Evolutionary conservation across 2,113 vertebrate species (phyloP).

Genomic region (Hyaena hyaena): DNA sequence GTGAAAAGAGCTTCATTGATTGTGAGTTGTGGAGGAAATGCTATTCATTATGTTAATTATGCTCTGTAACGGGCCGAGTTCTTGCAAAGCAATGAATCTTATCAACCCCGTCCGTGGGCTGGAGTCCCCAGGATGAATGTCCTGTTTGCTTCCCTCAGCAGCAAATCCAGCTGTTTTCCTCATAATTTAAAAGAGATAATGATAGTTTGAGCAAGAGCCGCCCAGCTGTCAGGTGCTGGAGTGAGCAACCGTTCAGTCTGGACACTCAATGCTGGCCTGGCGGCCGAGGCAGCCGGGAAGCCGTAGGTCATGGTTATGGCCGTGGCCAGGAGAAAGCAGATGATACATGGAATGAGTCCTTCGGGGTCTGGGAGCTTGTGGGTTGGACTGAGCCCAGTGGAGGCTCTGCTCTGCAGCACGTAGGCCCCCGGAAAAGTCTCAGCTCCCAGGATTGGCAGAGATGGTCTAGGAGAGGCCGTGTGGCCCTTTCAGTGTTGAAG

Average conservation of each 20-base stretch:
- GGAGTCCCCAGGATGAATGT: background rate
- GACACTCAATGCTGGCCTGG: background rate
- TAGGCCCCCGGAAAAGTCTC: background rate
- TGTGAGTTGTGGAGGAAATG: no score
- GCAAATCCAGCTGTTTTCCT: background rate
- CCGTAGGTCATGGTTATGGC: accelerated
- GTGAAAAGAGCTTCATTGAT: background rate
- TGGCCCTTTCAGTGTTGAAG: background rate
- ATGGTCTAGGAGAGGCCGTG: accelerated
- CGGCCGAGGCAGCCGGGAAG: background rate
- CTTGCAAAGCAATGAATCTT: background rate
- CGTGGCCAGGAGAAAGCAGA: background rate
- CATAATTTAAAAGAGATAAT: background rate
- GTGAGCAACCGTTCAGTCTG: accelerated
- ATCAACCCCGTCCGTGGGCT: background rate
- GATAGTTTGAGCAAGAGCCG: background rate
- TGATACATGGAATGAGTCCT: background rate
- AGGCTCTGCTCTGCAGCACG: background rate
- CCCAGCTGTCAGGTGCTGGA: background rate
- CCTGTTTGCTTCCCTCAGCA: background rate
- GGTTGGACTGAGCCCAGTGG: background rate
- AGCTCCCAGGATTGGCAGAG: background rate
- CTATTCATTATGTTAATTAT: background rate
- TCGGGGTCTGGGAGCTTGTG: background rate
- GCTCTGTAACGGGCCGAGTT: background rate